Base-by-base conservation (phyloP, 2,888 invertebrate genomes). In the Himalopsyche japonica region DNA sequence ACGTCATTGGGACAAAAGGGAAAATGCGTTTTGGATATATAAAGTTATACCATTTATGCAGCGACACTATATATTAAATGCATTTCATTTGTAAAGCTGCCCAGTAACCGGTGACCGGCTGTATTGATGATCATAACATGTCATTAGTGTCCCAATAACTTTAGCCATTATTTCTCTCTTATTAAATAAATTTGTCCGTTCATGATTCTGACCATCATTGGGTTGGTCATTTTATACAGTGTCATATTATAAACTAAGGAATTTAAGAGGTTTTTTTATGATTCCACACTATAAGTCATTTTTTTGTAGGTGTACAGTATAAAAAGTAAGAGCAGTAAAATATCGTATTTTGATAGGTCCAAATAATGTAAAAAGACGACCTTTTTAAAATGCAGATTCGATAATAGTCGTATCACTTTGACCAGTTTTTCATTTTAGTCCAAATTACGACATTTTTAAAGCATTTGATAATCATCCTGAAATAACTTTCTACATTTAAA, bases 111-210 rank as follows among this genome's bases (percentile, higher is more conserved):
- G 49, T 49, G 4, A 49, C 49, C 49, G 49, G 49, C n/a, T 49
- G 20, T 57, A 57, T 57, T 57, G 7, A 34, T 64, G 84, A 77
- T 84, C 84, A 84, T 81, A 84, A 81, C 81, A 81, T 79, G 57
- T 64, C 81, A 84, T 84, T 81, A 84, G 70, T 30, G 81, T 84
- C 84, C 20, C 81, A 49, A 78, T 84, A 84, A 84, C 81, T 84
- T 20, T 15, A 48, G 12, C 47, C 34, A 80, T 83, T 80, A 83
- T 83, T 82, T 82, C 79, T 79, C 20, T 79, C 57, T 79, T 79
- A 79, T 79, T 48, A 37, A 43, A 78, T 78, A 78, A 78, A 78
- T 78, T 32, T 20, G 34, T 37, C 43, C 24, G 78, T 18, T 4
- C 15, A 43, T 78, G 76, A 34, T 34, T n/a, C 76, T 27, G 34